Conservation (phyloP, 2,888 invertebrate genomes). For the Seira musarum region DNA sequence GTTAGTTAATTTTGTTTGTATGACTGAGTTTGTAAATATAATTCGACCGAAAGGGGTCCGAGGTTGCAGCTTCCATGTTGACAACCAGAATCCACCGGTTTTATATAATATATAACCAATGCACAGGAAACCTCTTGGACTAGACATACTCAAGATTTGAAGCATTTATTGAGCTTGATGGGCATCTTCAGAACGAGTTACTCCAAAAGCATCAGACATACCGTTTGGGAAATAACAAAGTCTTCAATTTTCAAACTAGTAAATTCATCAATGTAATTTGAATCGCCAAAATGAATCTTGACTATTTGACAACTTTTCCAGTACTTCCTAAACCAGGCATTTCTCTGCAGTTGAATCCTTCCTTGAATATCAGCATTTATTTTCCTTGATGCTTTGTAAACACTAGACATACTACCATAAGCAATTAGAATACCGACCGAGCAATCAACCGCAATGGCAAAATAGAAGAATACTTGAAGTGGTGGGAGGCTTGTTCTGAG, state of each 20-base stretch:
- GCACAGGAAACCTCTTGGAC: no score
- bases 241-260: background rate
- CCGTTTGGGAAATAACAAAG: background rate
- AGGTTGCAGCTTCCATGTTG: no score
- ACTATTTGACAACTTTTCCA: background rate
- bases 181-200: no score
- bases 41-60: no score
- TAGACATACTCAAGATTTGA: no score
- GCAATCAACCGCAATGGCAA: background rate
- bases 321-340: background rate
- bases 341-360: background rate
- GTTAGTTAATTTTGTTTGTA: no score
- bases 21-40: no score
- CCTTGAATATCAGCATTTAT: background rate
- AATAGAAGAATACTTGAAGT: background rate
- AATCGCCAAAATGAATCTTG: background rate
- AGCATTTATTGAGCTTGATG: no score
- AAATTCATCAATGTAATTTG: background rate
- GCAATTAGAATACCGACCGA: background rate
- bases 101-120: no score
- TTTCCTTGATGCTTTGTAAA: background rate
- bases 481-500: background rate
- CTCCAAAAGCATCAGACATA: background rate
- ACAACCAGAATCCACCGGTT: no score
- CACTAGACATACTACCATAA: background rate